Base-by-base conservation (phyloP, 2,888 invertebrate genomes). In the Onchidella celtica region DNA sequence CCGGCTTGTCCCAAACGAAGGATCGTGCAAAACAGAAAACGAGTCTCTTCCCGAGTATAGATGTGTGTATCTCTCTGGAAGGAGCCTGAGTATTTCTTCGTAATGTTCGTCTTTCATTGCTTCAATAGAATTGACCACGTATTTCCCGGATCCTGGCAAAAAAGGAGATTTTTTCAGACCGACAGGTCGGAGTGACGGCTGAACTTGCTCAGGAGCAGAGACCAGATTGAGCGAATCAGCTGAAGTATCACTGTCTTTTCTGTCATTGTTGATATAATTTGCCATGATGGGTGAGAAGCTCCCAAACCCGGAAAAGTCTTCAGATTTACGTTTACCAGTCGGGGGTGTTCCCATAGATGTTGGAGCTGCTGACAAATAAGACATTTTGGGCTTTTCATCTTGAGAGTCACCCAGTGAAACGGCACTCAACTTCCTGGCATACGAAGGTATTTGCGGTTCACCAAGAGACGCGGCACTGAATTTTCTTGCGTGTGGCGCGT, bases 231-330 rank as follows among this genome's bases (percentile, higher is more conserved):
- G 6, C n/a, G 80, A 55, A 55, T 81, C 81, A 9, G 65, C 65
- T 2, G 81, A 81, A 6, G 76, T 69, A 1, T 76, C 76, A 6
- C 29, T 63, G 29, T 81, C 81, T 70, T 81, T 81, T 29, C 38
- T 40, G 21, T 38, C 59, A 57, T 29, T 38, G 24, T 81, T 38
- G 2, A 57, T 27, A 34, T 81, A 81, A 32, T 81, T 72, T 0
- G 81, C 75, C 81, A 81, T 81, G 3, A 81, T 81, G 0, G 75
- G 75, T 0, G 70, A 36, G 32, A 76, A 81, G 2, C 34, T 76
- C 0, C 69, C 81, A 36, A 63, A 70, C 4, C 76, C 81, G 4
- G 76, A 69, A 9, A 81, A 61, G 34, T 81, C 81, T 29, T 63
- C 69, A 1, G 63, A 29, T 34, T 57, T 63, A 27, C 73, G 79